phyloP scores from a whole-genome alignment of 2,797 vertebrate species.

The Phaenicophaeus curvirostris region DNA sequence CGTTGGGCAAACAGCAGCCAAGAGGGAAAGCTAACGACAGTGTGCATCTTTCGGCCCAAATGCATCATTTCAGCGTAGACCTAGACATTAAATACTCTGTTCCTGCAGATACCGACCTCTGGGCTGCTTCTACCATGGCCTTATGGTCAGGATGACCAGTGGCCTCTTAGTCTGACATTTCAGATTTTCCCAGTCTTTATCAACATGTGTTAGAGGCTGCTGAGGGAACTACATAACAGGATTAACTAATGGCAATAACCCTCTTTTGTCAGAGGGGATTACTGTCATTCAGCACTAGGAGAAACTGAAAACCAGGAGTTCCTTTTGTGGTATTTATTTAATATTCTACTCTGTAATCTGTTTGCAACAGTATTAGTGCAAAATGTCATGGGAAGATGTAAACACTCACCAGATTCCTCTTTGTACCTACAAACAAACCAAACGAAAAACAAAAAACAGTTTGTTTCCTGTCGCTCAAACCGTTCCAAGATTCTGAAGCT shows the following conservation, averaged over 20 bases:
- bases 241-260: conserved; percentile 77
- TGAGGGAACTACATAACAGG: conserved; percentile 61
- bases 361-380: conserved; percentile 76
- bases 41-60: background rate
- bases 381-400: conserved; percentile 82
- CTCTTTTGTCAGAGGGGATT: conserved; percentile 75
- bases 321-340: conserved; percentile 79
- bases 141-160: background rate
- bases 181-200: conserved; percentile 70
- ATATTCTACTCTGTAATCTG: conserved; percentile 76
- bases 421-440: conserved; percentile 78
- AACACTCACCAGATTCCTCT: conserved; percentile 72
- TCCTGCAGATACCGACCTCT: background rate
- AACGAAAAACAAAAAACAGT: conserved; percentile 65
- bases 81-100: background rate
- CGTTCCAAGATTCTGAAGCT: conserved; percentile 58
- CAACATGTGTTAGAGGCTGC: conserved; percentile 67
- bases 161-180: conserved; percentile 35
- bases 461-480: conserved; percentile 57
- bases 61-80: background rate
- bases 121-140: background rate
- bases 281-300: conserved; percentile 70
- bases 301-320: conserved; percentile 66
- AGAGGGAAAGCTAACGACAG: background rate
- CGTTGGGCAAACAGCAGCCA: background rate